Percentiles rank a stretch among this genome's conserved stretches.
phyloP scores from a whole-genome alignment of 2,113 vertebrate species.

The Rana temporaria region DNA sequence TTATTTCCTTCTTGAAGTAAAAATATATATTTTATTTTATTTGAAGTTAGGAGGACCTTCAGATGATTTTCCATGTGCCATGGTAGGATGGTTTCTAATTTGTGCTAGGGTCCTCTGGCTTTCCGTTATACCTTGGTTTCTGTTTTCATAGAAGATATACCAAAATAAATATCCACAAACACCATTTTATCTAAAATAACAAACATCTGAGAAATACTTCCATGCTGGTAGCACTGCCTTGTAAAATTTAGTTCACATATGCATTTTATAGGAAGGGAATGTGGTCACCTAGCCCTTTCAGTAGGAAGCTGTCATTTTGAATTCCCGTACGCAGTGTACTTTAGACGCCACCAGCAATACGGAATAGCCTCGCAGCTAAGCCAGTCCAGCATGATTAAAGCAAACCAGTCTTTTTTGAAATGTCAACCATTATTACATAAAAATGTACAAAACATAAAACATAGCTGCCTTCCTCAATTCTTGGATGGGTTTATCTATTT shows the following conservation, averaged over 20 bases:
- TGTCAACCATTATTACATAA: constrained; percentile 60
- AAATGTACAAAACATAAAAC: constrained; percentile 42
- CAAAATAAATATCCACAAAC: neutral
- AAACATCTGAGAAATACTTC: constrained; percentile 60
- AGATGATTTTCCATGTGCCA: too few species aligned
- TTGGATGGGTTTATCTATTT: neutral
- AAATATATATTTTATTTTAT: too few species aligned
- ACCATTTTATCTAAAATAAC: constrained; percentile 7
- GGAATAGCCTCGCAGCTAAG: constrained; percentile 62
- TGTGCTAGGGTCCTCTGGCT: too few species aligned
- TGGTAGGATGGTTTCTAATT: too few species aligned
- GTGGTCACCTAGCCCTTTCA: constrained; percentile 63
- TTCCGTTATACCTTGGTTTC: too few species aligned
- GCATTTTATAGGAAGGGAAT: constrained; percentile 63
- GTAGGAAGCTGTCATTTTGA: constrained; percentile 64
- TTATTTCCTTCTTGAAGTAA: too few species aligned
- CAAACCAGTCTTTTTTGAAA: constrained; percentile 56
- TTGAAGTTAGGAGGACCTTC: too few species aligned
- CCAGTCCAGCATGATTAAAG: constrained; percentile 63
- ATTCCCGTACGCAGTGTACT: constrained; percentile 64
- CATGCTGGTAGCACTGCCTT: constrained; percentile 66
- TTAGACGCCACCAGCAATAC: constrained; percentile 65
- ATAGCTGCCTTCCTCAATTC: neutral
- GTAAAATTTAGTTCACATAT: constrained; percentile 63
- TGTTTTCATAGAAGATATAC: too few species aligned